phyloP scores from a whole-genome alignment of 2,888 invertebrate species.

The Dorcus hopei region DNA sequence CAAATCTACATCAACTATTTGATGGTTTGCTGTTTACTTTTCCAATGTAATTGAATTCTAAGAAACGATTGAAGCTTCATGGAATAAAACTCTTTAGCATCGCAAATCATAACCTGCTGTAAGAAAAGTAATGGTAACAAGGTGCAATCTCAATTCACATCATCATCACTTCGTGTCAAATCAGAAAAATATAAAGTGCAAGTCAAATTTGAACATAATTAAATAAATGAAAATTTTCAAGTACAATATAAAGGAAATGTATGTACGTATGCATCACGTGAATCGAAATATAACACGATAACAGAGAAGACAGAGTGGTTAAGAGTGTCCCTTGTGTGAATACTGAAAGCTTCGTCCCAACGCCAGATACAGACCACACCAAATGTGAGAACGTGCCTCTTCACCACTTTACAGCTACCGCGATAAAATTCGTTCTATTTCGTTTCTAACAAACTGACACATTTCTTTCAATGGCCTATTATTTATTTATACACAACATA shows the following conservation, averaged over 20 bases:
- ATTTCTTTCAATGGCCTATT: too few relatives aligned
- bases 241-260: neutral
- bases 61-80: too few relatives aligned
- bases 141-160: too few relatives aligned
- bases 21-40: too few relatives aligned
- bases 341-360: slow-evolving; percentile 21
- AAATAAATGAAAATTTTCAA: neutral
- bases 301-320: slow-evolving; percentile 14
- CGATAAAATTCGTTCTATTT: slow-evolving; percentile 18
- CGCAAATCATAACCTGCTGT: too few relatives aligned
- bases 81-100: too few relatives aligned
- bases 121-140: too few relatives aligned
- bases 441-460: neutral
- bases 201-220: neutral
- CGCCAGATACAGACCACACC: slow-evolving; percentile 20
- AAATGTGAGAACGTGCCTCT: slow-evolving; percentile 26
- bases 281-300: slow-evolving; percentile 15
- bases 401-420: slow-evolving; percentile 15
- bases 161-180: too few relatives aligned
- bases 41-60: too few relatives aligned
- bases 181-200: too few relatives aligned
- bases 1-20: too few relatives aligned
- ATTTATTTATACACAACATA: too few relatives aligned
- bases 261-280: slow-evolving; percentile 7
- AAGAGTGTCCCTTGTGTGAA: slow-evolving; percentile 10